Evolutionary conservation across 2,113 vertebrate species (phyloP).

Genomic region (Nothobranchius furzeri): DNA sequence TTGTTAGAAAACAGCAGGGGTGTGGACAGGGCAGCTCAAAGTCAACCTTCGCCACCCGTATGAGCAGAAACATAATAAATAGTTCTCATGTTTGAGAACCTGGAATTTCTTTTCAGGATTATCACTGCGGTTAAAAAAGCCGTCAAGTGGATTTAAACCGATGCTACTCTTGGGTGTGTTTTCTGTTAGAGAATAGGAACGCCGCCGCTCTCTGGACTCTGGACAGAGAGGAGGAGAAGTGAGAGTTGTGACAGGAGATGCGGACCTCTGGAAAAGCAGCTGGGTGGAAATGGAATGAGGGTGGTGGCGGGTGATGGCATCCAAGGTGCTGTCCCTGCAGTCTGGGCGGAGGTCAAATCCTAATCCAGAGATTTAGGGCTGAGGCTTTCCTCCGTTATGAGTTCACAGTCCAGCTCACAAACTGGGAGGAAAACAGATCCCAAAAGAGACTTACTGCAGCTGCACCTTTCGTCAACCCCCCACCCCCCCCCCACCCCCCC

Average conservation of each 20-base stretch:
- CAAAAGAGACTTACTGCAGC: constrained; percentile 48
- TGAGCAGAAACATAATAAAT: constrained; percentile 52
- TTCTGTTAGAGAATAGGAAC: too few species aligned
- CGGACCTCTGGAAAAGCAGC: constrained; percentile 54
- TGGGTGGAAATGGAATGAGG: constrained; percentile 12
- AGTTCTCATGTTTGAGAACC: constrained; percentile 36
- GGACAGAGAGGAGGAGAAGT: too few species aligned
- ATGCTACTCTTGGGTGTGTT: too few species aligned
- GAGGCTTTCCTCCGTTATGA: constrained; percentile 23
- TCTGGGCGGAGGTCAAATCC: constrained; percentile 69
- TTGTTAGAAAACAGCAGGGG: constrained; percentile 63
- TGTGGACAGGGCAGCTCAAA: constrained; percentile 46
- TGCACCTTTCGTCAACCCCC: constrained; percentile 19
- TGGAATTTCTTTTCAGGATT: neutral
- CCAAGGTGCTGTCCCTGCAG: constrained; percentile 67
- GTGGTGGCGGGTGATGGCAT: constrained; percentile 49
- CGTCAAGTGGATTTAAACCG: too few species aligned
- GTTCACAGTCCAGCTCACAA: constrained; percentile 29
- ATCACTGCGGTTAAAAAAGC: neutral
- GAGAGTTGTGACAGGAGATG: neutral
- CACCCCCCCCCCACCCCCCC: too few species aligned
- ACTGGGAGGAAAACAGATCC: constrained; percentile 41
- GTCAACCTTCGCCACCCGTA: constrained; percentile 46
- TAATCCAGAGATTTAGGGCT: constrained; percentile 44
- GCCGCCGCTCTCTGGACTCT: neutral